A percentile compares a stretch with the other conserved stretches of the same genome.
Conservation (phyloP, 2,888 invertebrate genomes). For the Platerodrilus igneus region DNA sequence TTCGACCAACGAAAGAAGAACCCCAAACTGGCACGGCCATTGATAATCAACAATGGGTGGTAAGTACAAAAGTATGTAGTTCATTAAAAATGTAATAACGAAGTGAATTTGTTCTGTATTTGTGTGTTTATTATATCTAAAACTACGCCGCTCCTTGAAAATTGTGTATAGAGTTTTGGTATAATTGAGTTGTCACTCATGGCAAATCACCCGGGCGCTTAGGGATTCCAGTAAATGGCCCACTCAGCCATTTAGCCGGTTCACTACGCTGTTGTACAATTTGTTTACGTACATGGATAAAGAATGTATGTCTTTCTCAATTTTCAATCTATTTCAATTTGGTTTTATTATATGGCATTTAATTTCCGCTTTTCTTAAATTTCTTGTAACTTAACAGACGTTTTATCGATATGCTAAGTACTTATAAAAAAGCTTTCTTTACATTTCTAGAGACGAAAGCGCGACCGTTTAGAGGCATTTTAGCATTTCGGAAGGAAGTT, state of each 20-base stretch:
- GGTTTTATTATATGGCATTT: no score
- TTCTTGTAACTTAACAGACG: no score
- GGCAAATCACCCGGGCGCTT: conserved; percentile 41
- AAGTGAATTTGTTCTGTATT: conserved; percentile 4
- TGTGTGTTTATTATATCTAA: neutral
- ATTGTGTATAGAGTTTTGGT: conserved; percentile 19
- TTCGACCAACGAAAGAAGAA: conserved; percentile 40
- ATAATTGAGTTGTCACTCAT: conserved; percentile 45
- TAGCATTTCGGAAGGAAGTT: no score
- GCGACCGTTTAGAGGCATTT: no score
- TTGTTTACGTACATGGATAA: conserved; percentile 22
- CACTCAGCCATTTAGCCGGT: conserved; percentile 29
- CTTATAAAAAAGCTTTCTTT: no score
- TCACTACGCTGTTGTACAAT: conserved; percentile 28
- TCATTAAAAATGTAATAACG: no score
- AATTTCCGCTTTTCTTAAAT: no score
- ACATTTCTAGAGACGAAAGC: no score
- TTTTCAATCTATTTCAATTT: no score
- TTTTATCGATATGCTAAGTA: no score
- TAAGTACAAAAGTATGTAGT: conserved; percentile 38
- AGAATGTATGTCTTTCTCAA: no score
- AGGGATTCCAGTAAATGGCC: conserved; percentile 32
- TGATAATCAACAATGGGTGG: conserved; percentile 47
- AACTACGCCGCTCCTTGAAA: neutral
- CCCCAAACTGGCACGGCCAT: conserved; percentile 39